A percentile compares a stretch with the other conserved stretches of the same genome.
phyloP scores from a whole-genome alignment of 1,140 invertebrate species.

The Lepidurus packardi region DNA sequence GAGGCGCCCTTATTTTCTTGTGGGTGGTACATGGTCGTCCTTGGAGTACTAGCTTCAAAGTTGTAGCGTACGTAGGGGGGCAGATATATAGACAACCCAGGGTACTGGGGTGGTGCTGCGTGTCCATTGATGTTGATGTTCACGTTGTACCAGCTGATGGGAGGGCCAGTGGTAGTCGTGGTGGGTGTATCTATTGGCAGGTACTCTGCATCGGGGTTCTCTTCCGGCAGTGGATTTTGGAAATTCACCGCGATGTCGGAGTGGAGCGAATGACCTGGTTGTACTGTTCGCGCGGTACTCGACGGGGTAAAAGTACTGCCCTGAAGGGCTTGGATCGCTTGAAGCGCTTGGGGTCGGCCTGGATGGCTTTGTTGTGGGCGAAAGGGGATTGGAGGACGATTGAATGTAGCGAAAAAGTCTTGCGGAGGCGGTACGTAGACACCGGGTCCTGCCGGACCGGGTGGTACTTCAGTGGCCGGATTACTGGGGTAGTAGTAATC shows the following conservation, averaged over 20 bases:
- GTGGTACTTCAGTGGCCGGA: conserved; percentile 67
- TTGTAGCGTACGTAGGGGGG: conserved; percentile 54
- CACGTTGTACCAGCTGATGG: conserved; percentile 36
- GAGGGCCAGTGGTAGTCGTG: conserved; percentile 23
- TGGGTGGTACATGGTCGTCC: background rate
- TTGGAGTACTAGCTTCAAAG: conserved; percentile 67
- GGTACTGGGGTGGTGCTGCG: conserved; percentile 56
- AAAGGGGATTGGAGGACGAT: conserved; percentile 48
- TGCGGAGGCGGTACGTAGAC: conserved; percentile 79
- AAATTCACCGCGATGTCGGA: conserved; percentile 55
- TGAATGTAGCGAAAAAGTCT: conserved; percentile 68
- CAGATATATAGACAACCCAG: conserved; percentile 58
- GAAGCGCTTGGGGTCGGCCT: conserved; percentile 32
- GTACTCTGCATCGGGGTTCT: conserved; percentile 64
- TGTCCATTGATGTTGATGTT: conserved; percentile 39
- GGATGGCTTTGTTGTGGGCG: conserved; percentile 47
- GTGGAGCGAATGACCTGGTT: conserved; percentile 38
- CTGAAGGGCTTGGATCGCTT: background rate
- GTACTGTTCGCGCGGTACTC: background rate
- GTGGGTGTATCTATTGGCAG: conserved; percentile 42
- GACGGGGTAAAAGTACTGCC: background rate
- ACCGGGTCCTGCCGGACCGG: conserved; percentile 77
- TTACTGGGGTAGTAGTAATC: conserved; percentile 75
- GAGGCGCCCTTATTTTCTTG: background rate
- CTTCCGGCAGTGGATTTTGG: conserved; percentile 50